phyloP scores from a whole-genome alignment of 2,113 vertebrate species.

The Triplophysa siluroides region DNA sequence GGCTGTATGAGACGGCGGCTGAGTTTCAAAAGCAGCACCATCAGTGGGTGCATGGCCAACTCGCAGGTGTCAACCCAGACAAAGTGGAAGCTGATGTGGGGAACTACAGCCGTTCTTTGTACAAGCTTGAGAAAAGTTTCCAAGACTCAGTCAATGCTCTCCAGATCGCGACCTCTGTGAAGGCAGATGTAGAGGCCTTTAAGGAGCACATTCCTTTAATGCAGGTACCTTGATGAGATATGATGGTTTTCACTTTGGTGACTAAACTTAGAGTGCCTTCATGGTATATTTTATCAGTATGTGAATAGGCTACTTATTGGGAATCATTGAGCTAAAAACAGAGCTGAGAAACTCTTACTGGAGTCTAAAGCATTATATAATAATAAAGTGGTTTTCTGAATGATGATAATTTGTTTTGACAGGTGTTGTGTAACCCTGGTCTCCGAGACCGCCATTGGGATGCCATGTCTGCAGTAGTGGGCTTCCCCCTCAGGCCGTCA shows the following conservation, averaged over 20 bases:
- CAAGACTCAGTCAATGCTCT: slow-evolving; percentile 74
- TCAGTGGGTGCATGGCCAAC: slow-evolving; percentile 78
- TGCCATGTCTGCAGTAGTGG: slow-evolving; percentile 76
- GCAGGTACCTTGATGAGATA: slow-evolving; percentile 73
- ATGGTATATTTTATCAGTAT: too few relatives aligned
- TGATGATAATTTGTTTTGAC: slow-evolving; percentile 2
- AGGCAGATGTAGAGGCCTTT: slow-evolving; percentile 80
- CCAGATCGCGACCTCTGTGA: slow-evolving; percentile 72
- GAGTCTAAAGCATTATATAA: too few relatives aligned
- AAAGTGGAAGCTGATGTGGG: slow-evolving; percentile 79
- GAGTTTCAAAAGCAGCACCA: slow-evolving; percentile 76
- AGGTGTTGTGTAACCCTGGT: slow-evolving; percentile 85
- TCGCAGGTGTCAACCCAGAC: slow-evolving; percentile 80
- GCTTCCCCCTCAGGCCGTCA: slow-evolving; percentile 70
- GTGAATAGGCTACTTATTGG: too few relatives aligned
- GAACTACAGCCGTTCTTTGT: slow-evolving; percentile 79
- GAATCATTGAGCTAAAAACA: too few relatives aligned
- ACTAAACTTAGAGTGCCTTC: background rate
- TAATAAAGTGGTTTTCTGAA: too few relatives aligned
- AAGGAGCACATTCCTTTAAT: slow-evolving; percentile 80
- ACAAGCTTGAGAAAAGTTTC: slow-evolving; percentile 83
- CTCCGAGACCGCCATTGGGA: slow-evolving; percentile 83
- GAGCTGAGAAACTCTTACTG: too few relatives aligned
- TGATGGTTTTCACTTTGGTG: slow-evolving; percentile 6
- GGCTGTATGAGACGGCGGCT: slow-evolving; percentile 76